phyloP scores from a whole-genome alignment of 2,797 vertebrate species.

The Enteromius unitaeniatus region DNA sequence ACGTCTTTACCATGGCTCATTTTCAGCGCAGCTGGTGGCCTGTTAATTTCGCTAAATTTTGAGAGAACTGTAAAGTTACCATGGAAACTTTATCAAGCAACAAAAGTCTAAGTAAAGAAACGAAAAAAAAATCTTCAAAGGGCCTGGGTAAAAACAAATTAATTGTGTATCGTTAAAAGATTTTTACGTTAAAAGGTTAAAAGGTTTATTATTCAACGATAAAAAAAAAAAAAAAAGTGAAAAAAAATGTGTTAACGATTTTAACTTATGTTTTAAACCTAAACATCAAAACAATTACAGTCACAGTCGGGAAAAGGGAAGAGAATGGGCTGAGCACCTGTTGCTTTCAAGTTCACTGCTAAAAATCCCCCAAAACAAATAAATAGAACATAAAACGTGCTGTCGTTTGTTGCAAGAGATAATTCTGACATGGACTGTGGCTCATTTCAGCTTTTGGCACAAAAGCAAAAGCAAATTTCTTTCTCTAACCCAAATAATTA shows the following conservation, averaged over 20 bases:
- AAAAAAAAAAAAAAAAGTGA: neutral
- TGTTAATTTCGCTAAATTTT: conserved; percentile 30
- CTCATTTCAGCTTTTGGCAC: conserved; percentile 82
- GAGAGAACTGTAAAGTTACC: conserved; percentile 6
- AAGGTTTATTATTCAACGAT: neutral
- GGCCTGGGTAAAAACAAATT: neutral
- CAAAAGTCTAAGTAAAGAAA: neutral
- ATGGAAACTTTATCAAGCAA: neutral
- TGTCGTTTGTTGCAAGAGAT: conserved; percentile 53
- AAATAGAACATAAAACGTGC: conserved; percentile 37
- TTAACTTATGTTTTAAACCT: neutral
- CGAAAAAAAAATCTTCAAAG: neutral
- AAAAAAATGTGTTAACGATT: neutral
- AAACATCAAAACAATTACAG: conserved; percentile 11
- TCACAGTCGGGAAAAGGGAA: conserved; percentile 7
- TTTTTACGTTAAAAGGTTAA: too few relatives aligned
- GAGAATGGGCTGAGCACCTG: conserved; percentile 16
- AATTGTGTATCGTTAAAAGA: neutral
- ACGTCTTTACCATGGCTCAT: conserved; percentile 18
- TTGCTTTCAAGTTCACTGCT: conserved; percentile 30
- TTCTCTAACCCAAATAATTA: conserved; percentile 54
- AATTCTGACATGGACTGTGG: conserved; percentile 67
- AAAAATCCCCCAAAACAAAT: conserved; percentile 51
- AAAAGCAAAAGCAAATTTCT: conserved; percentile 77
- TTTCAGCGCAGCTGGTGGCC: conserved; percentile 41